These are phyloP conservation scores for Lepidocolaptes lacrymiger DNA, from an alignment of 2,797 vertebrate species.

Conservation along the genomic window DNA sequence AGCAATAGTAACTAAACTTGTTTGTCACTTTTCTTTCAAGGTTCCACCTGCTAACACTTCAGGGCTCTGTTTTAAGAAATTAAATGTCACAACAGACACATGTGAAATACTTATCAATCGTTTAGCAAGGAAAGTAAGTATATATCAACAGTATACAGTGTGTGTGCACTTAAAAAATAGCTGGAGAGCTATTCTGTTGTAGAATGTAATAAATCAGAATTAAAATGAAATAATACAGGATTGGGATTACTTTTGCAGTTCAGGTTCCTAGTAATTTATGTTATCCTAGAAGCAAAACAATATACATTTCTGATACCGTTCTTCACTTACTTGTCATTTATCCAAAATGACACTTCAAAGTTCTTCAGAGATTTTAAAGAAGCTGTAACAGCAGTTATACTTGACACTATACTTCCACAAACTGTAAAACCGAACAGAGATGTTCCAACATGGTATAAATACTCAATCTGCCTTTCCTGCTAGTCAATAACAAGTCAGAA, in stretches of 20 bases:
- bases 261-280: not conserved
- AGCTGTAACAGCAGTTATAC: not conserved
- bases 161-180: not conserved
- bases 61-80: slow-evolving; percentile 94
- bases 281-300: not conserved
- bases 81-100: slow-evolving; percentile 89
- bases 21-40: slow-evolving; percentile 72
- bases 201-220: not conserved
- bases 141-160: not conserved
- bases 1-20: not conserved
- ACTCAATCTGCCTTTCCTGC: not conserved
- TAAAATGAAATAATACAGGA: not conserved
- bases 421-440: not conserved
- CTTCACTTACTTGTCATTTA: not conserved
- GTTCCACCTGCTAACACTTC: slow-evolving; percentile 87
- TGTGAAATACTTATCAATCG: slow-evolving; percentile 89
- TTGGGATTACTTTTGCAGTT: not conserved
- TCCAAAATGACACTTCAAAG: not conserved
- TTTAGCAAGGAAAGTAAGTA: slow-evolving; percentile 88
- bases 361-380: not conserved
- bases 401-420: not conserved
- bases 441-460: not conserved
- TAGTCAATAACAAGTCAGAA: not conserved
- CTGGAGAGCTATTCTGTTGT: not conserved
- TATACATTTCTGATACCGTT: not conserved